Base-by-base conservation (phyloP, 2,797 vertebrate genomes). In the Sardinella longiceps region DNA sequence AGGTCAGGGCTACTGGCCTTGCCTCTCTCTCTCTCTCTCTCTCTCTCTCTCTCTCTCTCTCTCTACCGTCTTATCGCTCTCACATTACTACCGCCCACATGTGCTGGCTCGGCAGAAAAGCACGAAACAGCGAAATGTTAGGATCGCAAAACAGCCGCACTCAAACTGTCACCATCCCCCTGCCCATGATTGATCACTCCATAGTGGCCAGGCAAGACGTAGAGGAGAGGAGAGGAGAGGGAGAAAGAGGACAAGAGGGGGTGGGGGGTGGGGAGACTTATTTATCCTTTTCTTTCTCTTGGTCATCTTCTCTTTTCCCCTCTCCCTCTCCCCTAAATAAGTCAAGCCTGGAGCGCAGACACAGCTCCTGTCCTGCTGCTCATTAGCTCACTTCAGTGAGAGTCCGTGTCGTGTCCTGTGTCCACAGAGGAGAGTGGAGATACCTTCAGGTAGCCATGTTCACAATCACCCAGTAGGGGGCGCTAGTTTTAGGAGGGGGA, bases 31-130 rank as follows among this genome's bases (percentile, higher is more conserved):
- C 30, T 20, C 66, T 70, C 60, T n/a, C 23, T 66, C 60, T 30
- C 25, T 70, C 63, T 30, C 9, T 66, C 11, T 30, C 11, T 66
- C 60, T 33, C 28, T 33, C 25, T 14, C 28, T 25, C n/a, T 10
- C 10, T 28, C 18, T 25, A 25, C 58, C 11, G 28, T 66, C 66
- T 74, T 74, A 89, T 87, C 89, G 83, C 82, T 84, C 84, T 83
- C 12, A 30, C 0, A 82, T 88, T 89, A 88, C 88, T 82, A 77
- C 80, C 30, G 83, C 87, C 85, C 84, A 85, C 83, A 87, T 84
- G 88, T 90, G 90, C 91, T 90, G 88, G 87, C 88, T 89, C 86
- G 10, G 74, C 93, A 92, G 86, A 90, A 87, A 86, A 28, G 83
- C 33, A 30, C 5, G 80, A 87, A 90, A 90, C 85, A 82, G 80